phyloP scores from a whole-genome alignment of 1,140 invertebrate species.

The Bilobella aurantiaca region DNA sequence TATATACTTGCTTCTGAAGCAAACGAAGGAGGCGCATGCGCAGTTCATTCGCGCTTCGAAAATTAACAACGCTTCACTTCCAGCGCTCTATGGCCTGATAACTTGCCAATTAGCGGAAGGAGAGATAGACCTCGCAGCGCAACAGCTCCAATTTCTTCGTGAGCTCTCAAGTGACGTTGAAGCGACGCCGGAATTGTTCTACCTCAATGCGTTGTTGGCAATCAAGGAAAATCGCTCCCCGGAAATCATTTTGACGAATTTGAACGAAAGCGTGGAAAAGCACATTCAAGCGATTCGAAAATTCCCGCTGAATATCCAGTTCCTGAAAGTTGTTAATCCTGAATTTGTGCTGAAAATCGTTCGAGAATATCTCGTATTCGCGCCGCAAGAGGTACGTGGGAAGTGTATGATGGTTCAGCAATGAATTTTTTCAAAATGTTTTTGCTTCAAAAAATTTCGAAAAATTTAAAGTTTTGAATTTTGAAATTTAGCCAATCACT shows the following conservation, averaged over 20 bases:
- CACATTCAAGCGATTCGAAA: constrained; percentile 54
- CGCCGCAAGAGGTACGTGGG: constrained; percentile 49
- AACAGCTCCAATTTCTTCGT: constrained; percentile 75
- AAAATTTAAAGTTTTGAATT: constrained; percentile 2
- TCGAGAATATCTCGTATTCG: constrained; percentile 62
- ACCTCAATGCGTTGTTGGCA: constrained; percentile 57
- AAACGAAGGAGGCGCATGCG: constrained; percentile 63
- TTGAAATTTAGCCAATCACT: constrained; percentile 38
- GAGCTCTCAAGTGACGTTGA: constrained; percentile 60
- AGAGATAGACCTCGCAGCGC: constrained; percentile 54
- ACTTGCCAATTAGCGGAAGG: constrained; percentile 59
- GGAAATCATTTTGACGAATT: constrained; percentile 49
- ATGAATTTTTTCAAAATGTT: constrained; percentile 16
- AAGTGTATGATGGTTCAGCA: too few relatives aligned
- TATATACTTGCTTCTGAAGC: constrained; percentile 59
- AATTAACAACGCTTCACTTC: constrained; percentile 68
- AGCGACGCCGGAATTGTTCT: constrained; percentile 47
- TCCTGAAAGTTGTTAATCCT: constrained; percentile 66
- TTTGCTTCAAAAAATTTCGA: not conserved
- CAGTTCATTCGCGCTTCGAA: constrained; percentile 58
- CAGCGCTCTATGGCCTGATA: constrained; percentile 60
- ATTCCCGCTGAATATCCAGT: constrained; percentile 60
- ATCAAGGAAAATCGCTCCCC: constrained; percentile 44
- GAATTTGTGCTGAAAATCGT: constrained; percentile 72
- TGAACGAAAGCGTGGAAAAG: constrained; percentile 60